Evolutionary conservation across 2,888 invertebrate genomes (phyloP), one percentile per base, ranked within the genome.

Genomic region (Brachyopa scutellaris): DNA sequence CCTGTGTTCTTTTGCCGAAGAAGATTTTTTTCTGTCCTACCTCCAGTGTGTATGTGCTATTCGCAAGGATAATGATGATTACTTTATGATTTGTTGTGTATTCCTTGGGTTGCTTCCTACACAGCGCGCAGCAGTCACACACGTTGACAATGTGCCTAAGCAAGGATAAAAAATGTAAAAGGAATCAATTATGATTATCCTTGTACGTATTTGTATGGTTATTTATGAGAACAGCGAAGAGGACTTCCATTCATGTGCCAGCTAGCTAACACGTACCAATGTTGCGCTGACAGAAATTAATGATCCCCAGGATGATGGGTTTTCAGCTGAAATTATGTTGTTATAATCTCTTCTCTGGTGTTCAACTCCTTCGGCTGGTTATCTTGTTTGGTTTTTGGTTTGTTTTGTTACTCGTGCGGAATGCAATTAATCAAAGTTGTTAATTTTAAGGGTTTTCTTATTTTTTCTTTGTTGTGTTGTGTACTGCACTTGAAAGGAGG

Each of bases 141-240:
- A 79, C 57, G 51, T 69, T 70, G 51, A 83, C 83, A 84, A 84
- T 82, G 78, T 76, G 82, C 69, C 70, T 72, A 84, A 85, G 78
- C 76, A 77, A 80, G 84, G 73, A 78, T 85, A 77, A 84, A 70
- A 80, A 69, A 77, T 72, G 36, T 82, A 15, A 77, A 79, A 83
- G 49, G 79, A 84, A 83, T 85, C 85, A 84, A 83, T 85, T 84
- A 84, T 85, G 78, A 79, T 85, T 79, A 83, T 84, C 84, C 77
- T 82, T 70, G 66, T 79, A 57, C n/a, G 11, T 11, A 33, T 45
- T 49, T 67, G 38, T 62, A 64, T 62, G 70, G 49, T 69, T 76
- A 64, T 53, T 69, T 62, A 33, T 40, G 55, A 51, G 59, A 64
- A 82, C 64, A 64, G 47, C 51, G 40, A 64, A 82, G 8, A 2